Conservation (phyloP, 2,888 invertebrate species). For the Muschampia plurimacula region DNA sequence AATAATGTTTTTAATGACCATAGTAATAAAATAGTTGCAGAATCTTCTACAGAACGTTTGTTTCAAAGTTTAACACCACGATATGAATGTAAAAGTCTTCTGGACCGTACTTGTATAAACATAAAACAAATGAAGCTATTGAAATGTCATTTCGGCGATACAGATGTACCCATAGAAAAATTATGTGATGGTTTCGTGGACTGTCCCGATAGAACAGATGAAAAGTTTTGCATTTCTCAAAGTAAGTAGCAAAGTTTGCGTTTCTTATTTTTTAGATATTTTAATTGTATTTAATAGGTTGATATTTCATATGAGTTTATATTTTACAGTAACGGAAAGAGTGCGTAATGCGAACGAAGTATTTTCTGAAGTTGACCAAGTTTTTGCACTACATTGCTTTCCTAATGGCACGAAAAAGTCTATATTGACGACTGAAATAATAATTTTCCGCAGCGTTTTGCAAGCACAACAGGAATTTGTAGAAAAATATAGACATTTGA, state of each 20-base stretch:
- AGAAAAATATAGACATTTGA: slow-evolving; percentile 48
- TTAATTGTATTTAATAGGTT: background rate
- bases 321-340: slow-evolving; percentile 61
- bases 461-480: slow-evolving; percentile 58
- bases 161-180: slow-evolving; percentile 54
- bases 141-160: slow-evolving; percentile 55
- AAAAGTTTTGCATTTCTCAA: slow-evolving; percentile 61
- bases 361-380: slow-evolving; percentile 54
- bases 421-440: slow-evolving; percentile 53
- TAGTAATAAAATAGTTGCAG: background rate
- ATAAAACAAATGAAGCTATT: slow-evolving; percentile 59
- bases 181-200: slow-evolving; percentile 65
- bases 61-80: slow-evolving; percentile 7
- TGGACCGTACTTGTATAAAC: slow-evolving; percentile 55
- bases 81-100: slow-evolving; percentile 39
- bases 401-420: slow-evolving; percentile 44
- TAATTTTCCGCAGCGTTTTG: slow-evolving; percentile 55
- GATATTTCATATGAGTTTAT: slow-evolving; percentile 18
- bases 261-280: background rate
- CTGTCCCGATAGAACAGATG: slow-evolving; percentile 65
- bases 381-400: slow-evolving; percentile 56
- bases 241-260: slow-evolving; percentile 58
- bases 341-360: slow-evolving; percentile 53
- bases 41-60: slow-evolving; percentile 11
- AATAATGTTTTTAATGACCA: background rate